These are phyloP conservation scores for Spinibarbus caldwelli DNA, from an alignment of 2,797 vertebrate species.

Conservation along the genomic window DNA sequence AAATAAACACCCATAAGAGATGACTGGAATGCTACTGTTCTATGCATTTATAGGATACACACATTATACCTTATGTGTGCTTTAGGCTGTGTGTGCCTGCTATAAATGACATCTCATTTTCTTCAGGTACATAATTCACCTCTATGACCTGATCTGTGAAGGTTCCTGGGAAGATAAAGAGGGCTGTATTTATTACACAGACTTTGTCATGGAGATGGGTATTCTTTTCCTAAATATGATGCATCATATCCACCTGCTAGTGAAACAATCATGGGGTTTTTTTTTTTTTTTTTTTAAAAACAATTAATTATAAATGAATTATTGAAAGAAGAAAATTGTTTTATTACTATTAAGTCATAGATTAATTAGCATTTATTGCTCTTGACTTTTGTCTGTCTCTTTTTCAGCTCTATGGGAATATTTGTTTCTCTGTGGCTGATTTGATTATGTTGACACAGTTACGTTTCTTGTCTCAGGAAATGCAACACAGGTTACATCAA, in stretches of 20 bases:
- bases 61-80: background rate
- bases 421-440: constrained; percentile 96
- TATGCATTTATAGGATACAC: background rate
- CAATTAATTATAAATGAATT: background rate
- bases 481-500: constrained; percentile 88
- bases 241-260: constrained; percentile 98
- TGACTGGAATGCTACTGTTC: background rate
- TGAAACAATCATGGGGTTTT: constrained; percentile 66
- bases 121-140: constrained; percentile 89
- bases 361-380: too few relatives aligned
- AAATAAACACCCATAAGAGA: background rate
- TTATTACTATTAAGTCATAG: background rate
- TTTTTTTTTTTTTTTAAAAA: background rate
- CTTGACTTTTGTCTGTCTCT: background rate
- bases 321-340: background rate
- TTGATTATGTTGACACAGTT: constrained; percentile 97
- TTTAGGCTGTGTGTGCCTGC: background rate
- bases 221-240: constrained; percentile 91
- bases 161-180: constrained; percentile 96
- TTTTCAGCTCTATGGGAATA: constrained; percentile 90
- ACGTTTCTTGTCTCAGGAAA: constrained; percentile 93
- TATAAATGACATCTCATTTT: background rate
- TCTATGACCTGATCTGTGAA: constrained; percentile 96
- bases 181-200: constrained; percentile 93
- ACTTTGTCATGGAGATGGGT: constrained; percentile 94